Evolutionary conservation across 2,113 vertebrate genomes (phyloP).

Genomic region (Columba janthina): DNA sequence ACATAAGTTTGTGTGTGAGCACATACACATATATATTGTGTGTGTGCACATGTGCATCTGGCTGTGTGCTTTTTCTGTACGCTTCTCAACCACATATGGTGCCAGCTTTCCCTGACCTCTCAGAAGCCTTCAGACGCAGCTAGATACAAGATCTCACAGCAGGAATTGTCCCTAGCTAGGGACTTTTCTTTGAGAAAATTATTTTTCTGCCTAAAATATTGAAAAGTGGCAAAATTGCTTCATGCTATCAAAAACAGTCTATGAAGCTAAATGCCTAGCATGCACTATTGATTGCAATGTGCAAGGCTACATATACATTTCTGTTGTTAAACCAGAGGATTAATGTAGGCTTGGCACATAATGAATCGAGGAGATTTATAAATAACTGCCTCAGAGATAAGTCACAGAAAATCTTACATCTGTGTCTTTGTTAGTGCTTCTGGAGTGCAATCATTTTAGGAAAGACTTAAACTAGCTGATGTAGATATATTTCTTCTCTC

Average conservation of each 20-base stretch:
- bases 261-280: slow-evolving; percentile 16
- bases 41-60: fast-evolving
- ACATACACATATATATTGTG: fast-evolving
- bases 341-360: slow-evolving; percentile 35
- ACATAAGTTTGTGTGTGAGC: fast-evolving
- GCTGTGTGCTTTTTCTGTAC: background rate
- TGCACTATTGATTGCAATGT: background rate
- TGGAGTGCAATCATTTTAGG: slow-evolving; percentile 47
- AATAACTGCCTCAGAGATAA: slow-evolving; percentile 50
- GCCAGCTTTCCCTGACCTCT: background rate
- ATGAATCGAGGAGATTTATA: slow-evolving; percentile 52
- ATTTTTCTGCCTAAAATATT: background rate
- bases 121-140: background rate
- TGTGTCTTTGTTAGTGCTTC: slow-evolving; percentile 59
- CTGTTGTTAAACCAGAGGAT: slow-evolving; percentile 18
- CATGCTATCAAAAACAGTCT: background rate
- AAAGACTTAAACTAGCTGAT: slow-evolving; percentile 41
- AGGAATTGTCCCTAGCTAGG: background rate
- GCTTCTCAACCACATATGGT: background rate
- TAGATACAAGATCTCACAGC: background rate
- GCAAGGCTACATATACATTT: background rate
- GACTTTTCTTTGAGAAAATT: background rate
- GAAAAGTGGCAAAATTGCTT: background rate
- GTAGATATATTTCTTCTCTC: background rate
- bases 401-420: slow-evolving; percentile 57